Percentiles rank a stretch among this genome's conserved stretches.
These are phyloP conservation scores for Chaetophractus vellerosus DNA, from an alignment of 2,797 vertebrate species.

Conservation along the genomic window DNA sequence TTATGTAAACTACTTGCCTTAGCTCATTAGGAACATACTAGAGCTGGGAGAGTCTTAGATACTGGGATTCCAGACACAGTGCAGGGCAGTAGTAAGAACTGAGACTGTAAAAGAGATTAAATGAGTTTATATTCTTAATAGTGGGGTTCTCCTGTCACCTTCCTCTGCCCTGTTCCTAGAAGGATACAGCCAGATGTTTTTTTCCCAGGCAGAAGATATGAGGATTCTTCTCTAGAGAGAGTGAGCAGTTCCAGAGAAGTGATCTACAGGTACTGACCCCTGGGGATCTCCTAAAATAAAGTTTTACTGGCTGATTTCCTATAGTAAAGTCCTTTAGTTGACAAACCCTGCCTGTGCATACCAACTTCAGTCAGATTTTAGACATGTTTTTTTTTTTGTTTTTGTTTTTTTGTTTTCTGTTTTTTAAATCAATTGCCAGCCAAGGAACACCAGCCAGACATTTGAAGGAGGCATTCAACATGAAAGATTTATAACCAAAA, in stretches of 20 bases:
- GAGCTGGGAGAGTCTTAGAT: constrained; percentile 56
- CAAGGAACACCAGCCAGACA: constrained; percentile 29
- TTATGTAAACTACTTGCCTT: constrained; percentile 41
- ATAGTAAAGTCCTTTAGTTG: constrained; percentile 65
- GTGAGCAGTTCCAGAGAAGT: constrained; percentile 76
- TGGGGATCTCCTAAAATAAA: constrained; percentile 73
- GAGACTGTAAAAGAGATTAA: constrained; percentile 71
- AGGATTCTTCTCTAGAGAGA: constrained; percentile 77
- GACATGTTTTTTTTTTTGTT: constrained; percentile 34
- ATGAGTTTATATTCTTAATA: constrained; percentile 75
- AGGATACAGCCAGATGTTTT: constrained; percentile 81
- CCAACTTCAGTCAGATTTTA: constrained; percentile 61
- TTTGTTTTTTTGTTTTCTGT: background rate
- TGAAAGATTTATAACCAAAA: constrained; percentile 55
- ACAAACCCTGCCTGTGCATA: constrained; percentile 14
- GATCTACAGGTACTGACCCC: constrained; percentile 68
- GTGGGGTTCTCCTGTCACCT: constrained; percentile 76
- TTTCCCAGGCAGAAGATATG: constrained; percentile 73
- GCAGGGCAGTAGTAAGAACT: constrained; percentile 66
- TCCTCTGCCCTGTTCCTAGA: constrained; percentile 74
- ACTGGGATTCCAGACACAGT: constrained; percentile 53
- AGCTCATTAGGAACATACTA: background rate
- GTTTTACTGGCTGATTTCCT: constrained; percentile 55
- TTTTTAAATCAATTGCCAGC: constrained; percentile 25
- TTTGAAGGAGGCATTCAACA: constrained; percentile 63